These are phyloP conservation scores for Drosophila suzukii DNA, from an alignment of 1,140 invertebrate species.

Conservation along the genomic window DNA sequence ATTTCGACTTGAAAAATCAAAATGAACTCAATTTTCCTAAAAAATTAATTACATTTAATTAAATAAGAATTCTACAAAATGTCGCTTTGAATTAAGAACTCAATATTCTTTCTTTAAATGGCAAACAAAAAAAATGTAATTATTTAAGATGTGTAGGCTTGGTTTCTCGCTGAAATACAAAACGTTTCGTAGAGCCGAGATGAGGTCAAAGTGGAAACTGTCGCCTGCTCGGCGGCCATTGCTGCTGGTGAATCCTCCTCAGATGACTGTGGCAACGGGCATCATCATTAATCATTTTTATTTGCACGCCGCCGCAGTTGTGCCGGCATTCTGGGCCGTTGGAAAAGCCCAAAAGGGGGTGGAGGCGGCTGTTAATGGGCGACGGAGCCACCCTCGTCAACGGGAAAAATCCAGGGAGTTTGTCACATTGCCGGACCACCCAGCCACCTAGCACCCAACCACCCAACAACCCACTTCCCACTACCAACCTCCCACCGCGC, in stretches of 20 bases:
- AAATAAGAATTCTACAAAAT: too few relatives aligned
- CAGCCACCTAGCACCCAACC: constrained; percentile 26
- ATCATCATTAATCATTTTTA: constrained; percentile 84
- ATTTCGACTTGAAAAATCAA: too few relatives aligned
- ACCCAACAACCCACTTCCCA: constrained; percentile 10
- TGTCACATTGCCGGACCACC: constrained; percentile 64
- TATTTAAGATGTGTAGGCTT: too few relatives aligned
- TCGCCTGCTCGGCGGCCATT: constrained; percentile 74
- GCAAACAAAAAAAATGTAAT: too few relatives aligned
- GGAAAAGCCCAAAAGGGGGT: constrained; percentile 61
- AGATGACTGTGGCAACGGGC: constrained; percentile 65
- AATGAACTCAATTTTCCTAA: too few relatives aligned
- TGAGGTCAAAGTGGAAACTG: constrained; percentile 51
- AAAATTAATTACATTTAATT: too few relatives aligned
- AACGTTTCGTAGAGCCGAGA: constrained; percentile 30
- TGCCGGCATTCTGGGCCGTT: constrained; percentile 69
- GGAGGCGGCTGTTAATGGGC: constrained; percentile 31
- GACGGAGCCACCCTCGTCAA: constrained; percentile 68
- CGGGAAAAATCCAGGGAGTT: constrained; percentile 73
- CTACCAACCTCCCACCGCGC: constrained; percentile 34
- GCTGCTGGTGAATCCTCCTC: constrained; percentile 44
- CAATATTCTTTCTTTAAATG: too few relatives aligned
- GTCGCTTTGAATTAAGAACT: too few relatives aligned
- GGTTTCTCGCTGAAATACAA: constrained; percentile 9
- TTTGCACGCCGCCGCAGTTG: constrained; percentile 82